phyloP scores from a whole-genome alignment of 2,797 vertebrate species.

The Galago senegalensis region DNA sequence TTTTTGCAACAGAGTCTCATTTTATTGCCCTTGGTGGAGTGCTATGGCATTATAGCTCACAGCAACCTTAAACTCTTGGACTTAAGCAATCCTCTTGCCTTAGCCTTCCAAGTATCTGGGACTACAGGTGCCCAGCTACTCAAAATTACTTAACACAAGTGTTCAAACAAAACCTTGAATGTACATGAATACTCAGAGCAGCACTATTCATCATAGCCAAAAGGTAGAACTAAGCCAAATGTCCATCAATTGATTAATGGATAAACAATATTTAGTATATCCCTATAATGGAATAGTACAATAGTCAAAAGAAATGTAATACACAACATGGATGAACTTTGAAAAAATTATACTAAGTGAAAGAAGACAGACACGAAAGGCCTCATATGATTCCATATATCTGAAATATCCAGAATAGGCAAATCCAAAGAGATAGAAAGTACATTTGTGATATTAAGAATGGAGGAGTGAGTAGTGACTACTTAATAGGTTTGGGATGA shows the following conservation, averaged over 20 bases:
- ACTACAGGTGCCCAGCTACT: not conserved
- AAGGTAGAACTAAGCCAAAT: not conserved
- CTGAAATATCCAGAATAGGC: not conserved
- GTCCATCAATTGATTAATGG: not conserved
- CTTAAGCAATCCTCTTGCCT: too few relatives aligned
- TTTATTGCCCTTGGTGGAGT: too few relatives aligned
- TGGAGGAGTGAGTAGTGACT: not conserved
- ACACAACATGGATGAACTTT: not conserved
- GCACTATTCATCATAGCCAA: not conserved
- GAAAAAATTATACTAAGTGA: not conserved
- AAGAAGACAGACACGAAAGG: not conserved
- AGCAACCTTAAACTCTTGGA: too few relatives aligned
- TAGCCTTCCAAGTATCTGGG: too few relatives aligned
- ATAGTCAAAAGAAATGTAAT: constrained; percentile 2
- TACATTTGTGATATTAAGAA: not conserved
- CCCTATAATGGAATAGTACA: not conserved
- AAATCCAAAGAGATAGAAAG: not conserved
- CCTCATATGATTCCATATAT: not conserved
- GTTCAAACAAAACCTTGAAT: constrained; percentile 9
- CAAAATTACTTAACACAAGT: not conserved
- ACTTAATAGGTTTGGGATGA: not conserved
- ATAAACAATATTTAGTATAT: not conserved
- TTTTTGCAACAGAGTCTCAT: too few relatives aligned
- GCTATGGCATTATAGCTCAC: too few relatives aligned
- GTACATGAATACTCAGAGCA: not conserved